Evolutionary conservation across 2,797 vertebrate genomes (phyloP), one percentile per base, ranked within the genome.

Genomic region (Microchirus variegatus): DNA sequence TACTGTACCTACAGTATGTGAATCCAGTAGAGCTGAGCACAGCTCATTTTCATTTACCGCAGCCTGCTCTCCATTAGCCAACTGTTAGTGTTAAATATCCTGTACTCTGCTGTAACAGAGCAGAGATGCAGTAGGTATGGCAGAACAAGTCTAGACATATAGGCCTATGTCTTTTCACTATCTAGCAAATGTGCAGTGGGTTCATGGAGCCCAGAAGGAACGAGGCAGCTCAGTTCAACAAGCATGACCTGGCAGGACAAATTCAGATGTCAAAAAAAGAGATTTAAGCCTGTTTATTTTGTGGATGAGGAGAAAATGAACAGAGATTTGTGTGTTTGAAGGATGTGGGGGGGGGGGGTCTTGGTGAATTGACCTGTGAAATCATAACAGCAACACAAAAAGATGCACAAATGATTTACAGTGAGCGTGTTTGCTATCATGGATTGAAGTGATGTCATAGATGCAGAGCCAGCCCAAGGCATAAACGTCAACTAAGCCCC

Each of bases 101-200:
- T 51, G 55, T 37, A 64, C n/a, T 54, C 71, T 65, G 69, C 52
- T 69, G 62, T 61, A 53, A 37, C 47, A 59, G 67, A 61, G 59
- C 63, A 59, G 48, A 59, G 73, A 82, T 83, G 75, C 75, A 57
- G 78, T 70, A 89, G 82, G 85, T 85, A 90, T 91, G 88, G 75
- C 42, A 55, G 65, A 85, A 87, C 90, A 90, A 86, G 90, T 88
- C 84, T 43, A 53, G 84, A 77, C 89, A 81, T 78, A 85, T 79
- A 67, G 36, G 31, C 56, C 22, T 59, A 40, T 60, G 71, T 56
- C 65, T 77, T 62, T 44, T 17, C 13, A 68, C 64, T 79, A 66
- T 78, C 62, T 57, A 64, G 51, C 35, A 60, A 83, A 83, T 83
- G 82, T 69, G 81, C 75, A 77, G 44, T 19, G 57, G 70, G 69